Percentiles rank a stretch among this genome's conserved stretches.
Evolutionary conservation across 2,797 vertebrate genomes (phyloP).

Genomic region (Smutsia temminckii): DNA sequence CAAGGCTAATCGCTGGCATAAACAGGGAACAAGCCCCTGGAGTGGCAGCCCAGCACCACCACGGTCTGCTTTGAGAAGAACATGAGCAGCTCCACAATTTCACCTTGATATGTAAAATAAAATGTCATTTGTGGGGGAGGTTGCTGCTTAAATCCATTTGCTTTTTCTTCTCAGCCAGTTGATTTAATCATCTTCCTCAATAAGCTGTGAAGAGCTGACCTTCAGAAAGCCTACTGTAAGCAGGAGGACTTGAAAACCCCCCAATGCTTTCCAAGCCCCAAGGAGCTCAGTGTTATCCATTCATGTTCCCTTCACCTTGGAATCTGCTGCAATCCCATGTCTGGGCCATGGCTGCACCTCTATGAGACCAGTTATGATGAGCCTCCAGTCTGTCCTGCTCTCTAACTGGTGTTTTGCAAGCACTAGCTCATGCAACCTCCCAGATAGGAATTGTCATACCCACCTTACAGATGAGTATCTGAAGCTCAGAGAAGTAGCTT

Average conservation of each 20-base stretch:
- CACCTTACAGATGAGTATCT: background rate
- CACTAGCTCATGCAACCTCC: background rate
- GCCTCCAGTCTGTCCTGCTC: background rate
- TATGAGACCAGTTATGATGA: background rate
- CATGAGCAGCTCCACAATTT: background rate
- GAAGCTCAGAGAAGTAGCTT: slow-evolving; percentile 36
- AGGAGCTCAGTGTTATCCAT: background rate
- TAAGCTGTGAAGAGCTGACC: slow-evolving; percentile 12
- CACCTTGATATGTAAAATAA: slow-evolving; percentile 29
- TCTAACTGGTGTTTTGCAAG: background rate
- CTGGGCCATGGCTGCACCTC: background rate
- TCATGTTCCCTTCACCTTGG: background rate
- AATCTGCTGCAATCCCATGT: background rate
- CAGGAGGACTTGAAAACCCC: slow-evolving; percentile 61
- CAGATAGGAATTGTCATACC: background rate
- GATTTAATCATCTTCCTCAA: slow-evolving; percentile 65
- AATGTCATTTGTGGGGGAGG: background rate
- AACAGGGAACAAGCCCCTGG: slow-evolving; percentile 33
- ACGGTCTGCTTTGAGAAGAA: slow-evolving; percentile 32
- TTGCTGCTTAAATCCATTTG: background rate
- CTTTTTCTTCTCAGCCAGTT: slow-evolving; percentile 45
- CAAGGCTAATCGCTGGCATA: slow-evolving; percentile 65
- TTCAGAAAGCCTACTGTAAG: slow-evolving; percentile 57
- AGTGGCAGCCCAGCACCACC: slow-evolving; percentile 10
- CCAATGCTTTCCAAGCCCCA: background rate